A percentile compares a stretch with the other conserved stretches of the same genome.
phyloP scores from a whole-genome alignment of 2,888 invertebrate species.

The Lathronympha strigana region DNA sequence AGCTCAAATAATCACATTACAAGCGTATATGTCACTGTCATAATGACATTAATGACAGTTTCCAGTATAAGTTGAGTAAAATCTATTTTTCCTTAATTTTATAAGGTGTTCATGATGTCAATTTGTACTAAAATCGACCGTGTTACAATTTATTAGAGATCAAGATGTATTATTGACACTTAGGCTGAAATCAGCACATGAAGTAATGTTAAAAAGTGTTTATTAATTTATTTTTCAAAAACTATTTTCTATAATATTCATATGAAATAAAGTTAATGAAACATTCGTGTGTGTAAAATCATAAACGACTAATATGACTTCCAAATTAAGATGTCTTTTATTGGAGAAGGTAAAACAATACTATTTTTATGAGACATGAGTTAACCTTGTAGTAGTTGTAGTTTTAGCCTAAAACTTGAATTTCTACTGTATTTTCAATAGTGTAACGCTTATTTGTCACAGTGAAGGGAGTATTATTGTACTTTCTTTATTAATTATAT shows the following conservation, averaged over 20 bases:
- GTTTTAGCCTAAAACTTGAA: not conserved
- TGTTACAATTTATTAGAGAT: fast-evolving
- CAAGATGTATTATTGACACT: not conserved
- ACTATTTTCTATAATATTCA: slow-evolving; percentile 25
- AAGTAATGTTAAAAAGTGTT: not conserved
- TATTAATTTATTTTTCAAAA: slow-evolving; percentile 7
- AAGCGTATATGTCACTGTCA: no score
- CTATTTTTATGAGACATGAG: not conserved
- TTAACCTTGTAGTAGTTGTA: slow-evolving; percentile 17
- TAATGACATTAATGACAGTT: slow-evolving; percentile 5
- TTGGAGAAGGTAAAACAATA: slow-evolving; percentile 53
- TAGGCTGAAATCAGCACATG: no score
- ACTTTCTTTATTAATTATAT: not conserved
- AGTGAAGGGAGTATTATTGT: not conserved
- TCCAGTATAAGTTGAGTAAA: not conserved
- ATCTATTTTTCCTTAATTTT: not conserved
- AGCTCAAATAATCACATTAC: slow-evolving; percentile 11
- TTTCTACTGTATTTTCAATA: not conserved
- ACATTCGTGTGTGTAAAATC: not conserved
- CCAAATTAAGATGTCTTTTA: slow-evolving; percentile 50
- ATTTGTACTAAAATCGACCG: not conserved
- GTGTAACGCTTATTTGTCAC: not conserved
- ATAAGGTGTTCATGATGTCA: not conserved
- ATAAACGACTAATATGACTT: slow-evolving; percentile 40
- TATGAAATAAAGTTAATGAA: not conserved